phyloP scores from a whole-genome alignment of 2,797 vertebrate genomes.

The Muscicapa striata region DNA sequence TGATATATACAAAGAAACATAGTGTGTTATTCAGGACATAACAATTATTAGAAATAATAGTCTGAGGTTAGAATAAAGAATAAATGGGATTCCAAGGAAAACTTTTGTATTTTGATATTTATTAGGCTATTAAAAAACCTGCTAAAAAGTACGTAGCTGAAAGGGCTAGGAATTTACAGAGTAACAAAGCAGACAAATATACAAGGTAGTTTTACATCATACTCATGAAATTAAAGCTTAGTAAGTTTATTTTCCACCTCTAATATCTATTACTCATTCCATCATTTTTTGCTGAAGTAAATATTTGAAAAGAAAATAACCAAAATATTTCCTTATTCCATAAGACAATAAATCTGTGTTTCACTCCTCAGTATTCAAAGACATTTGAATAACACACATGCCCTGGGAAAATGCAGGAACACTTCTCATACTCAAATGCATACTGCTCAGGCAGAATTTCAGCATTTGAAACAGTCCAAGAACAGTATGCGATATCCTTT shows the following conservation, averaged over 20 bases:
- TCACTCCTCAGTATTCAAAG: neutral
- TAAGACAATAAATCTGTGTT: neutral
- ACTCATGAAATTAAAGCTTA: neutral
- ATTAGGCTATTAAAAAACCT: neutral
- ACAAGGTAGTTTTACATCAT: neutral
- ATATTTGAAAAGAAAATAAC: neutral
- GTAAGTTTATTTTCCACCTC: neutral
- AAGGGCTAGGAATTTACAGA: neutral
- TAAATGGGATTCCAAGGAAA: neutral
- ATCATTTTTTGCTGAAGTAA: neutral
- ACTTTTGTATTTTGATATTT: neutral
- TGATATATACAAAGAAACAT: neutral
- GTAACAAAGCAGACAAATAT: neutral
- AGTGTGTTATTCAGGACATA: neutral
- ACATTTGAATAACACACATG: neutral
- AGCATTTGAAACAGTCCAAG: neutral
- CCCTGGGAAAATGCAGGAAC: neutral
- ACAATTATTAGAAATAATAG: neutral
- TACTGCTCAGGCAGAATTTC: neutral
- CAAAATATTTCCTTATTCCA: neutral
- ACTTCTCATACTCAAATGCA: neutral
- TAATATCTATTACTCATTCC: neutral
- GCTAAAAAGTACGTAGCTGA: neutral
- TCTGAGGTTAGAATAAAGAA: neutral
- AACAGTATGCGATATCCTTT: neutral